phyloP scores from a whole-genome alignment of 1,140 invertebrate genomes.

The Zaprionus nigranus region DNA sequence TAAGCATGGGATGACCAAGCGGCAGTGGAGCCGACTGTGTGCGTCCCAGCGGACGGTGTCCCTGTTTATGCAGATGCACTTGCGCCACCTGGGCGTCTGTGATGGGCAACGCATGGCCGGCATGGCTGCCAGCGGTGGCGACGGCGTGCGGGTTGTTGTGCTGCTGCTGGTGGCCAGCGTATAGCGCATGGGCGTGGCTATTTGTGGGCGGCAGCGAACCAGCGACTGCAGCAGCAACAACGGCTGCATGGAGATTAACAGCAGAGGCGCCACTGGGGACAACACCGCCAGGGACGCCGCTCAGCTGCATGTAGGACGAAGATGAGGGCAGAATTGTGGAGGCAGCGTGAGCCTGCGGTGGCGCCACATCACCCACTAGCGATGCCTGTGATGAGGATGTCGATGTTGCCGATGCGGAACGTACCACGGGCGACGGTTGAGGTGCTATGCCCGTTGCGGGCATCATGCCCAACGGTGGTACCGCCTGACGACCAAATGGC shows the following conservation, averaged over 20 bases:
- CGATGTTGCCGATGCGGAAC: conserved; percentile 78
- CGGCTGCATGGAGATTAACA: conserved; percentile 72
- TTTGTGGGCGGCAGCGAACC: conserved; percentile 37
- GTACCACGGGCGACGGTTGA: conserved; percentile 75
- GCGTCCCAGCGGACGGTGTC: conserved; percentile 92
- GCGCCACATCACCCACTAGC: conserved; percentile 74
- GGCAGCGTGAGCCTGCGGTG: conserved; percentile 78
- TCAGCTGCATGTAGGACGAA: conserved; percentile 65
- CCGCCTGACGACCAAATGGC: conserved; percentile 58
- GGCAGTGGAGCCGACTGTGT: conserved; percentile 97
- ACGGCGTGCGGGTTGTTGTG: conserved; percentile 3
- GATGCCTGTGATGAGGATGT: conserved; percentile 80
- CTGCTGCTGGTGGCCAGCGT: conserved; percentile 35
- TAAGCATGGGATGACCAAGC: conserved; percentile 96
- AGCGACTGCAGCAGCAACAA: conserved; percentile 48
- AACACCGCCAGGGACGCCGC: conserved; percentile 17
- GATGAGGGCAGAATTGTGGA: conserved; percentile 70
- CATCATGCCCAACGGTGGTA: conserved; percentile 61
- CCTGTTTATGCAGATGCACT: conserved; percentile 90
- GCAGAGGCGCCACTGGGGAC: conserved; percentile 42
- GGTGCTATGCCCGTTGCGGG: conserved; percentile 70
- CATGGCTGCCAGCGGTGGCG: conserved; percentile 10
- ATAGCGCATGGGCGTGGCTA: conserved; percentile 54
- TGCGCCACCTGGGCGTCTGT: conserved; percentile 87
- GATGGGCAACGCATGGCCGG: conserved; percentile 63